A percentile compares a stretch with the other conserved stretches of the same genome.
These are phyloP conservation scores for Pipistrellus pygmaeus DNA, from an alignment of 2,797 vertebrate genomes.

Conservation along the genomic window DNA sequence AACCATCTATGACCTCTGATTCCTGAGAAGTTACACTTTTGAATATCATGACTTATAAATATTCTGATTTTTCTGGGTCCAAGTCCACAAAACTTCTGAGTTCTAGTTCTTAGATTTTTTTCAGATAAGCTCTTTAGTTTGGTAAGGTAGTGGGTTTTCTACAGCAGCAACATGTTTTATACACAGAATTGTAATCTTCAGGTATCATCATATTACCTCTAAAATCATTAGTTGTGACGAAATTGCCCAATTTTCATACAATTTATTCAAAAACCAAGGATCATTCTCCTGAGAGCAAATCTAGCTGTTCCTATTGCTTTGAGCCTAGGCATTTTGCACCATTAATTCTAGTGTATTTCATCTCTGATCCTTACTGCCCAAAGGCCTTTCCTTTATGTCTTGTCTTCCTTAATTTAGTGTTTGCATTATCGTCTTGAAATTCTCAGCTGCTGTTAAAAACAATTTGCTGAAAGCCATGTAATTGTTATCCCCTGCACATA, in stretches of 20 bases:
- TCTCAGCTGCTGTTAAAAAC: background rate
- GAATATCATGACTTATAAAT: background rate
- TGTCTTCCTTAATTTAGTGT: background rate
- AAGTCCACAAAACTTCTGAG: background rate
- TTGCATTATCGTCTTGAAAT: background rate
- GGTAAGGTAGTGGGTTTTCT: background rate
- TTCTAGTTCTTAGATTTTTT: slow-evolving; percentile 34
- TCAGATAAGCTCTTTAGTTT: background rate
- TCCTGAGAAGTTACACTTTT: background rate
- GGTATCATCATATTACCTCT: background rate
- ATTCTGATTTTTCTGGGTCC: background rate
- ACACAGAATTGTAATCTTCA: slow-evolving; percentile 11
- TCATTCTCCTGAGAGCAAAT: background rate
- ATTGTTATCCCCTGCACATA: background rate
- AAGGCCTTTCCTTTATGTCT: background rate
- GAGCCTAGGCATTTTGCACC: background rate
- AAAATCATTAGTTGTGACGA: background rate
- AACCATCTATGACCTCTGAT: background rate
- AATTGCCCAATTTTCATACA: background rate
- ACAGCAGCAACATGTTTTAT: background rate
- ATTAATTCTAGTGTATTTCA: background rate
- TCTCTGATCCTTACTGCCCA: background rate
- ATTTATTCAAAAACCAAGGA: background rate
- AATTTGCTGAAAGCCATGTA: background rate
- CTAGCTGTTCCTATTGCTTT: background rate